Evolutionary conservation across 2,888 invertebrate species (phyloP).

Genomic region (Phortica magna): DNA sequence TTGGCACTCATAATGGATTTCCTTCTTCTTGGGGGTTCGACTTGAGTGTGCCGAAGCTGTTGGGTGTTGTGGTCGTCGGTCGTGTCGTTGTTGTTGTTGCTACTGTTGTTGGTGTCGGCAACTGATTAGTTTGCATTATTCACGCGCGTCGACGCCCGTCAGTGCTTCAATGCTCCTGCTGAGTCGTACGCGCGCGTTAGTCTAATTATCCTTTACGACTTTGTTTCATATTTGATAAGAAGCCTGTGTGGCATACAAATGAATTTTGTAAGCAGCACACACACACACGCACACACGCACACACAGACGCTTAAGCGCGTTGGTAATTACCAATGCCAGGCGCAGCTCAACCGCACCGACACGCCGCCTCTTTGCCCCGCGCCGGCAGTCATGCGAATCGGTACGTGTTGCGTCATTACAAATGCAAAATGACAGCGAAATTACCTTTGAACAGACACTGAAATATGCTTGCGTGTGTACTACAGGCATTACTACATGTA

Average conservation of each 20-base stretch:
- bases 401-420: slow-evolving; percentile 71
- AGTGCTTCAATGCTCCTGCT: background rate
- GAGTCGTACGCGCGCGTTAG: slow-evolving; percentile 38
- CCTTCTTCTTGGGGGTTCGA: background rate
- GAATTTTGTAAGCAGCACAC: slow-evolving; percentile 45
- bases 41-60: slow-evolving; percentile 20
- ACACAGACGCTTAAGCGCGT: slow-evolving; percentile 22
- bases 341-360: background rate
- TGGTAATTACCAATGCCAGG: slow-evolving; percentile 34
- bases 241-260: slow-evolving; percentile 67
- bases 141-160: slow-evolving; percentile 42
- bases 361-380: background rate
- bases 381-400: slow-evolving; percentile 47
- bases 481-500: background rate
- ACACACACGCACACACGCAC: background rate
- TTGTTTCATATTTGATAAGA: slow-evolving; percentile 73
- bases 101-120: slow-evolving; percentile 27
- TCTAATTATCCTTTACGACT: slow-evolving; percentile 73
- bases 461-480: background rate
- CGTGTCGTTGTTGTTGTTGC: background rate
- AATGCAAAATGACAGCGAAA: slow-evolving; percentile 72
- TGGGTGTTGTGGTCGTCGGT: too few species aligned
- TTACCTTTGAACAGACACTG: slow-evolving; percentile 52
- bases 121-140: slow-evolving; percentile 67
- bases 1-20: slow-evolving; percentile 47